A percentile compares a stretch with the other conserved stretches of the same genome.
phyloP scores from a whole-genome alignment of 2,888 invertebrate species.

The Amphipoea oculea region DNA sequence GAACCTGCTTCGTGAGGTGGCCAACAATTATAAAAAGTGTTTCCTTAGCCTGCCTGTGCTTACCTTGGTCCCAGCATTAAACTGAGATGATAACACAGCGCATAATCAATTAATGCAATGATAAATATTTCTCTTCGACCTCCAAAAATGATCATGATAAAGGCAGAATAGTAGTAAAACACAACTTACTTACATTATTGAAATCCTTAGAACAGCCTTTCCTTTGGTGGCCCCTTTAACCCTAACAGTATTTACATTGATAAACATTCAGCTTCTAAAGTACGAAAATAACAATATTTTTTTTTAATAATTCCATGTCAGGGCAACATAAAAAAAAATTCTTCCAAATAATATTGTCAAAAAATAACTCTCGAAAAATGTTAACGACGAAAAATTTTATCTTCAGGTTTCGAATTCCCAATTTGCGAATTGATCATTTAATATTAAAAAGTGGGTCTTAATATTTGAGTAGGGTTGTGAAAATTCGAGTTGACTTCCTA shows the following conservation, averaged over 20 bases:
- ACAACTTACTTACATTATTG: neutral
- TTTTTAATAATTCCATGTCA: neutral
- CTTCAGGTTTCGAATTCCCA: conserved; percentile 52
- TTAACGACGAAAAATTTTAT: conserved; percentile 17
- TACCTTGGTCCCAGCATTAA: neutral
- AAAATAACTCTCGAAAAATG: conserved; percentile 9
- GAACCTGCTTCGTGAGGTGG: neutral
- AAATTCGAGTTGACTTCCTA: conserved; percentile 19
- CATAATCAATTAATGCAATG: neutral
- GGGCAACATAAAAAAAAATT: neutral
- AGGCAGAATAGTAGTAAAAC: neutral
- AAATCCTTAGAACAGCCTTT: neutral
- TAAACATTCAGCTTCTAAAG: neutral
- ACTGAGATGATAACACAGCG: no score
- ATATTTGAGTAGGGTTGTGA: conserved; percentile 24
- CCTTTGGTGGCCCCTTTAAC: no score
- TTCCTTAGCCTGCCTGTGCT: neutral
- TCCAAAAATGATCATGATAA: neutral
- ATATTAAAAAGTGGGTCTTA: conserved; percentile 13
- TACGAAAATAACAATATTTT: neutral
- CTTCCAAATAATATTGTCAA: conserved; percentile 6
- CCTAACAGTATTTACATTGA: neutral
- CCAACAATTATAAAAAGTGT: neutral
- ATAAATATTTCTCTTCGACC: neutral
- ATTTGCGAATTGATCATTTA: conserved; percentile 57